Percentiles rank a stretch among this genome's conserved stretches.
Conservation (phyloP, 2,888 invertebrate genomes). For the Autographa pulchrina region DNA sequence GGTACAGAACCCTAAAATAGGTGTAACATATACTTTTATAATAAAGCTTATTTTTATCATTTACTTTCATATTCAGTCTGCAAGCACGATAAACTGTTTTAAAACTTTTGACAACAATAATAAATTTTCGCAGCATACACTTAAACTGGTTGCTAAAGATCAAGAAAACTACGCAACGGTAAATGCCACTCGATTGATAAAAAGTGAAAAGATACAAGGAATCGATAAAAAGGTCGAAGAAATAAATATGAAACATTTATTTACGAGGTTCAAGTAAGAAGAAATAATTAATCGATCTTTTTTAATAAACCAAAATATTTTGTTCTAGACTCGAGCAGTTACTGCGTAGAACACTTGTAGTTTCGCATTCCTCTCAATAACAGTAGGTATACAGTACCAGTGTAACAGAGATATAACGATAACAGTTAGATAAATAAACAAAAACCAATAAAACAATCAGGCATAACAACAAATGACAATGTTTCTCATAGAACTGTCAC, state of each 20-base stretch:
- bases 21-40: background rate
- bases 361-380: slow-evolving; percentile 4
- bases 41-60: background rate
- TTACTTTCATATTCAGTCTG: background rate
- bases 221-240: slow-evolving; percentile 43
- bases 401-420: background rate
- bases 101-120: background rate
- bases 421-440: slow-evolving; percentile 25
- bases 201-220: slow-evolving; percentile 41
- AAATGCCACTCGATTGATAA: slow-evolving; percentile 52
- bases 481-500: slow-evolving; percentile 46
- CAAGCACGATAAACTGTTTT: background rate
- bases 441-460: slow-evolving; percentile 48
- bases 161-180: slow-evolving; percentile 35
- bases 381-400: background rate
- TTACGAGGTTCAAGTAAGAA: slow-evolving; percentile 1
- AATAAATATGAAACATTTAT: no score
- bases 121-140: background rate
- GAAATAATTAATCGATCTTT: no score
- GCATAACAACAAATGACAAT: slow-evolving; percentile 45
- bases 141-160: slow-evolving; percentile 18
- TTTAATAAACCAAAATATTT: no score
- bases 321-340: no score
- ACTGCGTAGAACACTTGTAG: no score
- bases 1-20: no score